These are phyloP conservation scores for Dasyurus viverrinus DNA, from an alignment of 2,113 vertebrate species.

Conservation along the genomic window DNA sequence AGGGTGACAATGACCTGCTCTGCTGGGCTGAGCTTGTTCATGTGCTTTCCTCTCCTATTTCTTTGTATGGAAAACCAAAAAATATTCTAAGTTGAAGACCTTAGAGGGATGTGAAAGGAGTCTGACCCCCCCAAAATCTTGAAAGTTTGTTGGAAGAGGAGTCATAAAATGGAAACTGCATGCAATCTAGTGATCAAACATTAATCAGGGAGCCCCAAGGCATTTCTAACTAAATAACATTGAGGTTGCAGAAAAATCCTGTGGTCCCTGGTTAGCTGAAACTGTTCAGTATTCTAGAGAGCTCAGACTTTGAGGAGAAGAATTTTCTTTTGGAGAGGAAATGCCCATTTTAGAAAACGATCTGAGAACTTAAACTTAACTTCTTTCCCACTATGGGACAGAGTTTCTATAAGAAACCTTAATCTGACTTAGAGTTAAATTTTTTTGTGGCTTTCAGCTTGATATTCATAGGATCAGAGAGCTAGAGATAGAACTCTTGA, in stretches of 20 bases:
- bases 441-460: background rate
- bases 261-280: background rate
- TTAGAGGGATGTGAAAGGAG: background rate
- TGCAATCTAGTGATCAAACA: background rate
- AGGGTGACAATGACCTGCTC: background rate
- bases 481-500: background rate
- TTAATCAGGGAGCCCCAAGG: background rate
- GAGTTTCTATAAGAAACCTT: background rate
- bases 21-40: background rate
- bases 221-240: background rate
- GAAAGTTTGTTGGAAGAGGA: background rate
- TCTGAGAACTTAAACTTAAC: background rate
- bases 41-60: background rate
- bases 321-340: background rate
- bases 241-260: background rate
- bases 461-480: background rate
- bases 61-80: background rate
- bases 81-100: background rate
- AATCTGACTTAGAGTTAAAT: background rate
- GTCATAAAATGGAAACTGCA: background rate
- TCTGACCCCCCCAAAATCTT: background rate
- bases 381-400: background rate
- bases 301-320: background rate
- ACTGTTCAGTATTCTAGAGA: background rate
- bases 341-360: background rate